Percentiles rank a stretch among this genome's conserved stretches.
These are phyloP conservation scores for Poeciliopsis infans DNA, from an alignment of 2,797 vertebrate species.

Conservation along the genomic window DNA sequence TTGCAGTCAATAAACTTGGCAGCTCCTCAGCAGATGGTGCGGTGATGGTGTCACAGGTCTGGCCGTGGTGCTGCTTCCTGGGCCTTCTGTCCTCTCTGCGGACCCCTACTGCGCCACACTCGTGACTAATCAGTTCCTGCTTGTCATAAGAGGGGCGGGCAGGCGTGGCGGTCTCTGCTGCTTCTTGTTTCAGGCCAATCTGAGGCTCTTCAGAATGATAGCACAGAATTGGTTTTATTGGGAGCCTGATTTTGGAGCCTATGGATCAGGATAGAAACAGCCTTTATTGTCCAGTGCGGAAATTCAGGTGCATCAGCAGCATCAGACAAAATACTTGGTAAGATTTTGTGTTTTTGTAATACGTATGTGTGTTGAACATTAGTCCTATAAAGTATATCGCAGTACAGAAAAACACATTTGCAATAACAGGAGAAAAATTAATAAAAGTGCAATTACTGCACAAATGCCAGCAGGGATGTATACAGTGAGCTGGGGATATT, in stretches of 20 bases:
- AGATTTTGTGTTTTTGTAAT: too few relatives aligned
- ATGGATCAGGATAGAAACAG: neutral
- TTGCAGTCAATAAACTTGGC: conserved; percentile 62
- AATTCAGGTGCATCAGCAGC: too few relatives aligned
- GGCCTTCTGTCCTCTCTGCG: conserved; percentile 59
- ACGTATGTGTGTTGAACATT: too few relatives aligned
- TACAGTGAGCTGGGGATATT: conserved; percentile 5
- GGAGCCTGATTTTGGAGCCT: conserved; percentile 38
- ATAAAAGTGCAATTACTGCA: too few relatives aligned
- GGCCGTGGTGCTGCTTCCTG: conserved; percentile 60
- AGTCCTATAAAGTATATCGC: too few relatives aligned
- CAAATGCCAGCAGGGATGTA: too few relatives aligned
- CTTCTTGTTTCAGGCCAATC: conserved; percentile 55
- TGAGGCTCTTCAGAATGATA: conserved; percentile 50
- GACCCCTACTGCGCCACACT: conserved; percentile 54
- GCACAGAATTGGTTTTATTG: conserved; percentile 46
- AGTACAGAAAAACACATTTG: too few relatives aligned
- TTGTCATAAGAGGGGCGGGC: conserved; percentile 59
- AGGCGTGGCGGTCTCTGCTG: conserved; percentile 44
- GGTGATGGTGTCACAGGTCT: conserved; percentile 60
- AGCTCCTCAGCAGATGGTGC: conserved; percentile 72
- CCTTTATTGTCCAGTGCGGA: too few relatives aligned
- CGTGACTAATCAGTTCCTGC: conserved; percentile 80
- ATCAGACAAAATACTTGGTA: too few relatives aligned
- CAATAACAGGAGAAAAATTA: too few relatives aligned